These are phyloP conservation scores for Tachina fera DNA, from an alignment of 2,888 invertebrate species.

Conservation along the genomic window DNA sequence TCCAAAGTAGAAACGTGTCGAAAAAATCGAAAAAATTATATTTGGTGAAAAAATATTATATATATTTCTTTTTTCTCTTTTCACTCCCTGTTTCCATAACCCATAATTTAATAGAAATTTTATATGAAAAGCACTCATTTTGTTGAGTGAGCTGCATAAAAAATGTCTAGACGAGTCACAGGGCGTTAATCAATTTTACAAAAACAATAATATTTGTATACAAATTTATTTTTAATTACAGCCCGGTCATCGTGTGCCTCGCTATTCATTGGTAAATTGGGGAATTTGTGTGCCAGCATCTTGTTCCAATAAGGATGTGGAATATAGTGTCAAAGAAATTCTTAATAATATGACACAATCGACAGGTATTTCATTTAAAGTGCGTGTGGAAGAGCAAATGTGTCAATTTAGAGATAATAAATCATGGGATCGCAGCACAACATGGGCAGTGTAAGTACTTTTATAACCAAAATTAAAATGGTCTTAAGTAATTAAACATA, in stretches of 20 bases:
- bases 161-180: no score
- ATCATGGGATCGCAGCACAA: constrained; percentile 83
- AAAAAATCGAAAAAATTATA: no score
- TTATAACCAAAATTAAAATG: no score
- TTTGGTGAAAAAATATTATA: no score
- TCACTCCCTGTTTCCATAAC: no score
- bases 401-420: constrained; percentile 84
- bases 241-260: constrained; percentile 89
- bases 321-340: constrained; percentile 84
- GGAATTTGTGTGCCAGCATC: constrained; percentile 87
- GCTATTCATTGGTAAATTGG: constrained; percentile 87
- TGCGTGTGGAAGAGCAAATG: constrained; percentile 86
- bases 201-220: no score
- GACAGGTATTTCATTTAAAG: constrained; percentile 85
- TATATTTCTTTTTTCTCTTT: no score
- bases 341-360: constrained; percentile 83
- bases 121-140: no score
- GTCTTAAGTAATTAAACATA: not conserved
- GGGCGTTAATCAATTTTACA: no score
- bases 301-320: constrained; percentile 85
- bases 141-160: no score
- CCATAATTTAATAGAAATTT: no score
- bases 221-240: constrained; percentile 77
- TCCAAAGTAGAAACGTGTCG: no score
- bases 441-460: constrained; percentile 83